Evolutionary conservation across 1,140 invertebrate genomes (phyloP).

Genomic region (Gryon sp.): DNA sequence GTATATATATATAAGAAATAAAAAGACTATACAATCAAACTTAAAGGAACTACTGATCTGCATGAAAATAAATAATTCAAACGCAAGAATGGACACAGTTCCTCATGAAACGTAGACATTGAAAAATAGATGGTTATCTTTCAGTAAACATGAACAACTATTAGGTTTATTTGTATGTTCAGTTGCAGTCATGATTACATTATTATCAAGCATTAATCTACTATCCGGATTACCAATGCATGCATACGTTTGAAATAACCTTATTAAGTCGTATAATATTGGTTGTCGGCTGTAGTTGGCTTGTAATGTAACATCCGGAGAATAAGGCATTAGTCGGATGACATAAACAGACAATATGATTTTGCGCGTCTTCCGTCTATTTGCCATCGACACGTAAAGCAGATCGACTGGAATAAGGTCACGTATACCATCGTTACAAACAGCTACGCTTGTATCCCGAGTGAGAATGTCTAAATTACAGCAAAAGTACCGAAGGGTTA

Average conservation of each 20-base stretch:
- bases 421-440: constrained; percentile 65
- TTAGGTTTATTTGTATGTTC: neutral
- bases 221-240: constrained; percentile 22
- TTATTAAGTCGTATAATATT: constrained; percentile 38
- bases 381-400: constrained; percentile 62
- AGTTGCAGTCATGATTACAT: constrained; percentile 18
- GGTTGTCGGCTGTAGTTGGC: constrained; percentile 21
- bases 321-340: constrained; percentile 59
- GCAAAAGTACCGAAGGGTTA: constrained; percentile 40
- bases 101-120: no score
- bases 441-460: constrained; percentile 59
- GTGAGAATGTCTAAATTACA: constrained; percentile 63
- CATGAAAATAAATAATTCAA: no score
- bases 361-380: constrained; percentile 61
- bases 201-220: constrained; percentile 42
- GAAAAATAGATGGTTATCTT: no score
- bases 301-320: constrained; percentile 35
- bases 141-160: neutral
- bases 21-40: no score
- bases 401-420: constrained; percentile 63
- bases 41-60: no score
- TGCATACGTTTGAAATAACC: constrained; percentile 17
- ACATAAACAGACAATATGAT: constrained; percentile 60
- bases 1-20: no score
- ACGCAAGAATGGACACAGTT: no score